phyloP scores from a whole-genome alignment of 2,113 vertebrate species.

The Otus sunia region DNA sequence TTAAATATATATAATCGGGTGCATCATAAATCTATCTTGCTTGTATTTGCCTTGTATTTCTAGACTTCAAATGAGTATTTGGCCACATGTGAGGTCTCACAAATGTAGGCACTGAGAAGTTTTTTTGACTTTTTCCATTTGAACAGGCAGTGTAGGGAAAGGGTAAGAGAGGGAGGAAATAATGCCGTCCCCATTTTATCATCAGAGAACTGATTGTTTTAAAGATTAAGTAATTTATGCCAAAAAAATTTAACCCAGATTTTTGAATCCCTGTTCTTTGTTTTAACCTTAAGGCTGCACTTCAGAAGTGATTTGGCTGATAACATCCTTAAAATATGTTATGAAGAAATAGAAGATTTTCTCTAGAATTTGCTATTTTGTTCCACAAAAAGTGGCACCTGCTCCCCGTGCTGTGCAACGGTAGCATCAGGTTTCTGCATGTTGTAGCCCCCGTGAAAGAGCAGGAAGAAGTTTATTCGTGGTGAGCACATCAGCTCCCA shows the following conservation, averaged over 20 bases:
- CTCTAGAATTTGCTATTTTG: not conserved
- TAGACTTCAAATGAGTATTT: not conserved
- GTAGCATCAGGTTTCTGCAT: accelerated
- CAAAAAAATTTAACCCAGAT: not conserved
- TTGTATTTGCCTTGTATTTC: not conserved
- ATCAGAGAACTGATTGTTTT: not conserved
- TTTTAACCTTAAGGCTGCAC: not conserved
- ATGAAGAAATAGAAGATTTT: not conserved
- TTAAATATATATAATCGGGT: not conserved
- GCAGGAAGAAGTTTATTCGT: not conserved
- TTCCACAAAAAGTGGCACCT: not conserved
- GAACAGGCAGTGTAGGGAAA: not conserved
- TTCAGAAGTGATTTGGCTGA: not conserved
- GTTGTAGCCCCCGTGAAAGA: not conserved
- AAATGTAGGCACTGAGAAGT: not conserved
- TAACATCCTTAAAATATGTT: not conserved
- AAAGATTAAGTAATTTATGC: not conserved
- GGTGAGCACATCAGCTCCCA: too few relatives aligned
- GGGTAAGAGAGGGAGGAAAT: not conserved
- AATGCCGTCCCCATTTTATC: not conserved
- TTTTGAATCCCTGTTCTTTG: not conserved
- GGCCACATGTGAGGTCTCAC: not conserved
- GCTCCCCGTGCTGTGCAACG: not conserved
- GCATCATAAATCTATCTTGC: not conserved
- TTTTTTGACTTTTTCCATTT: not conserved